Base-by-base conservation (phyloP, 37 sponge, comb jelly and placozoan genomes). In the Theonella swinhoei region DNA sequence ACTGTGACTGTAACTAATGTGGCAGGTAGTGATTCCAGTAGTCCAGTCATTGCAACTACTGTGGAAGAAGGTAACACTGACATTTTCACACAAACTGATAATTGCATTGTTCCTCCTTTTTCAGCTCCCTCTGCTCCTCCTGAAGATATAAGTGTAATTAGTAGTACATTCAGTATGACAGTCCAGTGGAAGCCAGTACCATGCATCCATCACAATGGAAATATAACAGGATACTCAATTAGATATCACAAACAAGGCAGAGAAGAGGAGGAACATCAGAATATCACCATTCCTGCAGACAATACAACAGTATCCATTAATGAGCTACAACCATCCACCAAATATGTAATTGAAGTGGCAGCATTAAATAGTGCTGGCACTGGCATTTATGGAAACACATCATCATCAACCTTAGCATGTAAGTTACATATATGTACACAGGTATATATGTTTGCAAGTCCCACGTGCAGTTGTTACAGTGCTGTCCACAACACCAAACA, bases 281-380 rank as follows among this genome's bases (percentile, higher is more conserved):
- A 7, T 14, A 7, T 47, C 11, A 47, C 54, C 54, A 47, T 17
- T 17, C 54, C 7, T 17, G 14, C 54, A 47, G 54, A 47, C 11
- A 14, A 7, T 47, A 7, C 14, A 14, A 14, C 7, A 14, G 11
- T 47, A 47, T 17, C 7, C 7, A 81, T 81, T 17, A n/a, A 17
- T 5, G 72, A 43, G 14, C 70, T 81, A 20, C 34, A 47, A 7
- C 70, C 76, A 42, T 30, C 14, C 9, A 76, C 77, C 32, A 26
- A 17, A 24, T 84, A 84, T 40, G 26, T 22, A 33, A 42, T 84
- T 25, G 39, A 26, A 37, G 69, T 84, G 3, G 85, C 77, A 37
- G 85, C 85, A 26, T 25, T 76, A 26, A 84, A 84, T 69, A 67
- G 42, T 23, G 58, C 31, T 30, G 85, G 76, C 14, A 54, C 60